A percentile compares a stretch with the other conserved stretches of the same genome.
Conservation (phyloP, 1,140 invertebrate genomes). For the Ptiloglossa arizonensis region DNA sequence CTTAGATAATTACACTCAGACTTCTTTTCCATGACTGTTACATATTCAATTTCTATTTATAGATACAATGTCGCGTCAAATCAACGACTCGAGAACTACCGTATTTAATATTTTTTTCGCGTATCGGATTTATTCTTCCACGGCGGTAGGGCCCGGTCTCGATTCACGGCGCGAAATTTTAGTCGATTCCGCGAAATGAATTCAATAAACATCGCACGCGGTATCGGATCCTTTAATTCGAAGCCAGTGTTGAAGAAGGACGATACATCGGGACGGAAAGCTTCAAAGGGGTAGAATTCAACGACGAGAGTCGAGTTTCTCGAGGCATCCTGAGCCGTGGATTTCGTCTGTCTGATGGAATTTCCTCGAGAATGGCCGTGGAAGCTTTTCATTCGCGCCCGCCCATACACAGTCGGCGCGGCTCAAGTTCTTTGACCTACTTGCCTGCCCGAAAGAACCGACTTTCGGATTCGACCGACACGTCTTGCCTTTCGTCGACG, state of each 20-base stretch:
- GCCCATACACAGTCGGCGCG: slow-evolving; percentile 1
- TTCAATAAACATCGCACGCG: too few relatives aligned
- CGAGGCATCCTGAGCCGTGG: slow-evolving; percentile 38
- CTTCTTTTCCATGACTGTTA: too few relatives aligned
- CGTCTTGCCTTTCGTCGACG: slow-evolving; percentile 1
- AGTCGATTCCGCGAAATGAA: background rate
- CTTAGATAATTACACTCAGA: too few relatives aligned
- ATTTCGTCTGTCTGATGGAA: slow-evolving; percentile 50
- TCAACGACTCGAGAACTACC: too few relatives aligned
- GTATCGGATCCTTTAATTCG: background rate
- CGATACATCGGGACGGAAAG: background rate
- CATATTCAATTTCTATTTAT: too few relatives aligned
- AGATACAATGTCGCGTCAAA: too few relatives aligned
- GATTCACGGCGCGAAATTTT: too few relatives aligned
- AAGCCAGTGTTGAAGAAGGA: background rate
- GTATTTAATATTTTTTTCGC: too few relatives aligned
- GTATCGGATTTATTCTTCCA: too few relatives aligned
- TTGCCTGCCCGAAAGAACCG: slow-evolving; percentile 29
- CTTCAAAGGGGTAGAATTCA: slow-evolving; percentile 27
- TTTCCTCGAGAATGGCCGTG: slow-evolving; percentile 44
- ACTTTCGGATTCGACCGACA: slow-evolving; percentile 37
- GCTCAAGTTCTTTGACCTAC: slow-evolving; percentile 37
- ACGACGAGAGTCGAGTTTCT: slow-evolving; percentile 28
- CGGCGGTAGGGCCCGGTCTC: too few relatives aligned
- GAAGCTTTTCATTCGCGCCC: slow-evolving; percentile 45